Percentiles rank a stretch among this genome's conserved stretches.
Conservation (phyloP, 2,113 vertebrate species). For the Podarcis raffonei region DNA sequence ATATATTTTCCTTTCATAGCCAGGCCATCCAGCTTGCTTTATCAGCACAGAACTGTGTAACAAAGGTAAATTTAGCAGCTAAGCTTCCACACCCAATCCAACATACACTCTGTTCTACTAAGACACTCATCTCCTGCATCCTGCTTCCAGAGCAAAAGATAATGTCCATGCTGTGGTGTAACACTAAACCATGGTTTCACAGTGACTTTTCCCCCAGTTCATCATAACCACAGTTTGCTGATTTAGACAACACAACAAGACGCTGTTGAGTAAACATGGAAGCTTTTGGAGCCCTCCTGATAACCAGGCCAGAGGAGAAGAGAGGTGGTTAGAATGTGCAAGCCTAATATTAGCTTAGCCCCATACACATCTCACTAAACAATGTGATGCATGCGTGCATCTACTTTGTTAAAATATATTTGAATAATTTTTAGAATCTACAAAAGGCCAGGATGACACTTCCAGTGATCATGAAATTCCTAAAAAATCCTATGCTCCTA, state of each 20-base stretch:
- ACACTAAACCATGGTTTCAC: too few species aligned
- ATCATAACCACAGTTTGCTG: too few species aligned
- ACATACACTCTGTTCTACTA: not conserved
- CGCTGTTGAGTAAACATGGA: too few species aligned
- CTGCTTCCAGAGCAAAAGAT: not conserved
- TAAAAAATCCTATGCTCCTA: not conserved
- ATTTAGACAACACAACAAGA: too few species aligned
- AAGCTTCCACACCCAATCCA: not conserved
- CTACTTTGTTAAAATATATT: not conserved
- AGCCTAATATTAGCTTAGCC: too few species aligned
- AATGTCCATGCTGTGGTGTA: not conserved
- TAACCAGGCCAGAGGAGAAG: too few species aligned
- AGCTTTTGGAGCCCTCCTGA: too few species aligned
- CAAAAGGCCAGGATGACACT: not conserved
- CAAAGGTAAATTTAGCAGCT: not conserved
- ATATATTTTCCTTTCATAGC: not conserved
- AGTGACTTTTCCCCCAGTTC: too few species aligned
- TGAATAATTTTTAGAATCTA: not conserved
- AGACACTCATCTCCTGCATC: not conserved
- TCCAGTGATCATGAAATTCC: not conserved
- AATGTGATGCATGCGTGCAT: too few species aligned
- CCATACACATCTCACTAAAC: too few species aligned
- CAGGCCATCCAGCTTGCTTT: not conserved
- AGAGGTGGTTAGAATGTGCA: too few species aligned
- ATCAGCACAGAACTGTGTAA: not conserved